These are phyloP conservation scores for Julus scandinavius DNA, from an alignment of 2,888 invertebrate genomes.

Conservation along the genomic window DNA sequence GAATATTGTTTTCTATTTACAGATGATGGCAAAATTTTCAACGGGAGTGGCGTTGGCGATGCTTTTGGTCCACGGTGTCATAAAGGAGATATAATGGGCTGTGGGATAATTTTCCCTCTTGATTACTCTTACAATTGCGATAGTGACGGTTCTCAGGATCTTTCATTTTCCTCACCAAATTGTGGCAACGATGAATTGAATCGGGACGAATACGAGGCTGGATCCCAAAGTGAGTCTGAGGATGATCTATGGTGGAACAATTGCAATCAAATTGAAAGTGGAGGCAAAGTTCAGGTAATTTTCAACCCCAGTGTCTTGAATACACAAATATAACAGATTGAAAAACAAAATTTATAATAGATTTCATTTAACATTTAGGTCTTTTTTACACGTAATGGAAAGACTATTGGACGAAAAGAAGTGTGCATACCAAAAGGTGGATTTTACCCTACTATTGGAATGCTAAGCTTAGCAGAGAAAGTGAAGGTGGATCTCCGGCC, in stretches of 20 bases:
- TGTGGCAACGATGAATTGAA: slow-evolving; percentile 60
- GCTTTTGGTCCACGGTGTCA: slow-evolving; percentile 70
- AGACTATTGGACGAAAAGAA: slow-evolving; percentile 68
- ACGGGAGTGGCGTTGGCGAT: slow-evolving; percentile 68
- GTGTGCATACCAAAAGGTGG: slow-evolving; percentile 70
- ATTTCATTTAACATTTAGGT: slow-evolving; percentile 64
- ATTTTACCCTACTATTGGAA: slow-evolving; percentile 70
- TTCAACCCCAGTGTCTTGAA: neutral
- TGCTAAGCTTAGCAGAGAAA: slow-evolving; percentile 70
- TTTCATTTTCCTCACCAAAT: slow-evolving; percentile 60
- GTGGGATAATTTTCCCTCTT: slow-evolving; percentile 69
- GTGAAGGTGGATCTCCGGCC: slow-evolving; percentile 70
- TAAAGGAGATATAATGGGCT: slow-evolving; percentile 70
- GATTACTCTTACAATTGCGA: slow-evolving; percentile 63
- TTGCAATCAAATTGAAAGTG: slow-evolving; percentile 62
- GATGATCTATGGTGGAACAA: slow-evolving; percentile 67
- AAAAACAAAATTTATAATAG: neutral
- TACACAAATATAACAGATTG: neutral
- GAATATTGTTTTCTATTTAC: neutral
- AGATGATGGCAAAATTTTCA: slow-evolving; percentile 71
- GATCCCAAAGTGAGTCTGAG: slow-evolving; percentile 63
- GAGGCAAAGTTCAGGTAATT: slow-evolving; percentile 64
- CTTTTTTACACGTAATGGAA: slow-evolving; percentile 70
- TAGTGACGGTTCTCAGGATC: slow-evolving; percentile 61
- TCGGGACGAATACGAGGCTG: slow-evolving; percentile 60